Percentiles rank a stretch among this genome's conserved stretches.
phyloP scores from a whole-genome alignment of 2,797 vertebrate genomes.

The Podarcis siculus region DNA sequence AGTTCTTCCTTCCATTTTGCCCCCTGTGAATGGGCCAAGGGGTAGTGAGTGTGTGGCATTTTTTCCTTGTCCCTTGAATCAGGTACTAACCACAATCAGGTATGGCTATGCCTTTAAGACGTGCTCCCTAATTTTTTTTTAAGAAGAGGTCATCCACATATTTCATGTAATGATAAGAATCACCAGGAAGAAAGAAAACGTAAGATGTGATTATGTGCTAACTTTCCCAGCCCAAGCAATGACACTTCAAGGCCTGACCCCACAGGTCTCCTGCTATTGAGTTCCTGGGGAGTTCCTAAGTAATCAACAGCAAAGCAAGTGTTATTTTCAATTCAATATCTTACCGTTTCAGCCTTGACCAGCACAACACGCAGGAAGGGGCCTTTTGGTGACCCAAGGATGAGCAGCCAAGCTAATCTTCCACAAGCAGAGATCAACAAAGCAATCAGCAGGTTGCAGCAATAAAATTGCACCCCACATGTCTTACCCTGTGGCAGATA shows the following conservation, averaged over 20 bases:
- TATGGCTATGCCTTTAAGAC: background rate
- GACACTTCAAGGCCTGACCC: slow-evolving; percentile 13
- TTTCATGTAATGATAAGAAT: slow-evolving; percentile 40
- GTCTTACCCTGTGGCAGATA: slow-evolving; percentile 48
- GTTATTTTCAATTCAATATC: slow-evolving; percentile 63
- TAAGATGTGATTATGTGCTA: slow-evolving; percentile 11
- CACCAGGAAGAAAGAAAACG: slow-evolving; percentile 40
- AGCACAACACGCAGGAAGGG: slow-evolving; percentile 49
- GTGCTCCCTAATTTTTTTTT: slow-evolving; percentile 61
- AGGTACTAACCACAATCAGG: background rate
- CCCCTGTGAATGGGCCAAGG: too few relatives aligned
- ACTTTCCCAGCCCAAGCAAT: background rate
- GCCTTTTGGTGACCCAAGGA: slow-evolving; percentile 52
- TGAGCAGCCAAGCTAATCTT: slow-evolving; percentile 61
- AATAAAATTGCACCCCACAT: slow-evolving; percentile 56
- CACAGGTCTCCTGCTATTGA: slow-evolving; percentile 19
- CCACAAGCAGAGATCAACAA: slow-evolving; percentile 61
- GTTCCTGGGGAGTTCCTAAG: slow-evolving; percentile 44
- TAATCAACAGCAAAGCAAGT: slow-evolving; percentile 47
- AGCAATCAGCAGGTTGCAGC: slow-evolving; percentile 47
- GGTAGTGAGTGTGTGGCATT: background rate
- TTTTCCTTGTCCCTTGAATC: background rate
- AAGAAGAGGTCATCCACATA: slow-evolving; percentile 60
- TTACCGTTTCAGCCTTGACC: slow-evolving; percentile 52
- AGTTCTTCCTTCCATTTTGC: too few relatives aligned